Conservation (phyloP, 2,797 vertebrate genomes). For the Halcyon leucocephala region DNA sequence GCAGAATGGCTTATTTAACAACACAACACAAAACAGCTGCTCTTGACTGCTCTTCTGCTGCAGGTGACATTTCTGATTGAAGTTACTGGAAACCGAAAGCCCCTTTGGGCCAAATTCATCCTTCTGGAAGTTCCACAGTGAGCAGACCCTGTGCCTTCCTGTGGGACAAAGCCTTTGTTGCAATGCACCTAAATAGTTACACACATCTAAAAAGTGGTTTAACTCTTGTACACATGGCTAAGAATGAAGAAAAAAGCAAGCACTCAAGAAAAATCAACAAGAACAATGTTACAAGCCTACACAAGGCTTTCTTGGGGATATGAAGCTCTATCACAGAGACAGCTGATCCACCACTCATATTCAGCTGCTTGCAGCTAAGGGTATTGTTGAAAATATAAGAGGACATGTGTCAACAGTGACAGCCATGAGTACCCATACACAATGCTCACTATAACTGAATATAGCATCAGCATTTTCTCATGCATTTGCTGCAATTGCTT, state of each 20-base stretch:
- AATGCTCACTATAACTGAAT: neutral
- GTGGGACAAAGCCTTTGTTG: neutral
- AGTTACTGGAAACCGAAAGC: neutral
- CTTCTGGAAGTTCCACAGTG: neutral
- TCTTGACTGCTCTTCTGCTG: neutral
- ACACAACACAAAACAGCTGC: neutral
- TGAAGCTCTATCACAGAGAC: neutral
- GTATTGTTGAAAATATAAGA: neutral
- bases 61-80: neutral
- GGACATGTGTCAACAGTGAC: neutral
- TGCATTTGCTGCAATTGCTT: neutral
- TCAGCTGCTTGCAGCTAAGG: neutral
- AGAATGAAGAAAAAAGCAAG: neutral
- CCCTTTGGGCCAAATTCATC: neutral
- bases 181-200: neutral
- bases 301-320: neutral
- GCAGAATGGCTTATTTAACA: neutral
- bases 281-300: neutral
- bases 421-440: neutral
- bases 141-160: neutral
- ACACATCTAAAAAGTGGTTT: neutral
- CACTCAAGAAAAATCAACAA: neutral
- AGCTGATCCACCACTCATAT: neutral
- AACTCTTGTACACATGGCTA: neutral
- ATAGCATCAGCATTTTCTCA: neutral